Base-by-base conservation (phyloP, 2,113 vertebrate genomes). In the Trichomycterus rosablanca region DNA sequence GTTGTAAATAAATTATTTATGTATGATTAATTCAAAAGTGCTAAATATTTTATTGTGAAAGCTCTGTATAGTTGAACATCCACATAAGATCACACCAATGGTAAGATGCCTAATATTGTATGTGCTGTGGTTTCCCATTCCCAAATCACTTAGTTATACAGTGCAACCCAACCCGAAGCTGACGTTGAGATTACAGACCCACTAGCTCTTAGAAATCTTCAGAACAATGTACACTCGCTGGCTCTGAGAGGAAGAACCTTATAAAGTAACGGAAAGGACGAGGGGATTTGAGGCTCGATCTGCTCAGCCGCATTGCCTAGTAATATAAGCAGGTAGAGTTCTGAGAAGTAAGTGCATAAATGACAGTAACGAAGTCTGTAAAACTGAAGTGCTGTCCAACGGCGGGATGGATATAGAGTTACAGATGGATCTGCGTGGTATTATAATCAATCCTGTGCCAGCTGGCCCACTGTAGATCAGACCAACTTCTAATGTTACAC, bases 1-100 rank as follows among this genome's bases (percentile, higher is more conserved):
- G n/a, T n/a, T n/a, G n/a, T n/a, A n/a, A n/a, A n/a, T n/a, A n/a
- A n/a, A n/a, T n/a, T n/a, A n/a, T n/a, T n/a, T n/a, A n/a, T n/a
- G n/a, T n/a, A n/a, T n/a, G n/a, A n/a, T n/a, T n/a, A n/a, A n/a
- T n/a, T n/a, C n/a, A n/a, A n/a, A n/a, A n/a, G n/a, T n/a, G 61
- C 63, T n/a, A 30, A 12, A 26, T 63, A 74, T 74, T 78, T 75
- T 53, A 63, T 68, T 66, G 76, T 81, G 77, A 81, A 81, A 82
- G 80, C 72, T 70, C 48, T 59, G 59, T 72, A 76, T 77, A 76
- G 78, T 66, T 75, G 64, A 32, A 70, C 42, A 62, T 73, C 68
- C 75, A 74, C 72, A 78, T 59, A 68, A 49, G 76, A 69, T 75
- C n/a, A n/a, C n/a, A n/a, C n/a, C n/a, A n/a, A 75, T 76, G 73